Evolutionary conservation across 1,140 invertebrate species (phyloP), one percentile per base, ranked within the genome.

Genomic region (Drosophila equinoxialis): DNA sequence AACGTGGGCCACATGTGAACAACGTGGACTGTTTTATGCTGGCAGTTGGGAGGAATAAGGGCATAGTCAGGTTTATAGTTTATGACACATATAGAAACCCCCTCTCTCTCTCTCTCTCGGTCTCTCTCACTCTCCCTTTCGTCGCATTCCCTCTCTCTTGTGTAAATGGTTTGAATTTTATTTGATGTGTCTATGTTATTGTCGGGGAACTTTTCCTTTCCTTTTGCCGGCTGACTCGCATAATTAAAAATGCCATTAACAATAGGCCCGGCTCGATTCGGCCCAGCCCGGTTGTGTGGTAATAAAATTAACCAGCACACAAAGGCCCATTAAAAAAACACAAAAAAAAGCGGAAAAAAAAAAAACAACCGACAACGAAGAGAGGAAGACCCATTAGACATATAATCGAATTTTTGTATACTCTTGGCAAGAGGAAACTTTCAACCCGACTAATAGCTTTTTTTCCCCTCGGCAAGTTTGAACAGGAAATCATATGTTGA

Each of bases 221-320:
- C 14, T 59, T 59, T 13, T 35, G 57, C 57, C 57, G n/a, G 33
- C 35, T 39, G 57, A 17, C 57, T 37, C 8, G 33, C 57, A 59
- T 59, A 59, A 59, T 59, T 59, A 59, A 59, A 55, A 54, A 54
- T 33, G 45, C 62, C 48, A 14, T 62, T 51, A 51, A 65, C 61
- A 59, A 48, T 45, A 45, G 54, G 14, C 45, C 45, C 45, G 17
- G 45, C 45, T 23, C 45, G 63, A 54, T 39, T 30, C 13, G 35
- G 41, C 60, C n/a, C 66, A 37, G 30, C 58, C 58, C 54, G 54
- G 45, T 45, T 51, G 45, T 66, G 20, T 11, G 41, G n/a, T 54
- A 73, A 71, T 78, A 74, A 80, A 80, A 77, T 71, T 61, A 74
- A 70, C 14, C 73, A 26, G 55, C 62, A 71, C 59, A 67, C 59